phyloP scores from a whole-genome alignment of 2,888 invertebrate genomes.

The Rhodophaea formosa region DNA sequence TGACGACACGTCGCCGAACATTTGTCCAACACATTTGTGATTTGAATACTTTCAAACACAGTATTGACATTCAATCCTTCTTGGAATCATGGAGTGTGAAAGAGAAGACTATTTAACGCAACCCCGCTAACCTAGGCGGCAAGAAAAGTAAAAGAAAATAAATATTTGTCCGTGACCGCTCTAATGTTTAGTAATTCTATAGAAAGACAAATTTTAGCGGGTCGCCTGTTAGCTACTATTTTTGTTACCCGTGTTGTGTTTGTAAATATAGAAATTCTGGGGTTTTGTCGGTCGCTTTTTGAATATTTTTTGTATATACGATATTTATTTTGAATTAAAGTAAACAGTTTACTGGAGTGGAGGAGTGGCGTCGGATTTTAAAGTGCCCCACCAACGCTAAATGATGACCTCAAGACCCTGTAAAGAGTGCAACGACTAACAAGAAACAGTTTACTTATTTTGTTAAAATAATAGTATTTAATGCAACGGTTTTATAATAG shows the following conservation, averaged over 20 bases:
- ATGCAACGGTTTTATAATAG: no score
- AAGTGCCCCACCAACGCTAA: no score
- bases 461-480: no score
- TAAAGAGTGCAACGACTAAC: no score
- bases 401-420: no score
- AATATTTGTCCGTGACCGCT: constrained; percentile 50
- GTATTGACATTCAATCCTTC: constrained; percentile 68
- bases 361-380: no score
- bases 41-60: constrained; percentile 48
- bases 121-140: constrained; percentile 50
- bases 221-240: constrained; percentile 41
- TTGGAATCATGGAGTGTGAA: constrained; percentile 48
- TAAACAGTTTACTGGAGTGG: not conserved
- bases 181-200: constrained; percentile 68
- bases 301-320: not conserved
- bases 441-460: no score
- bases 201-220: constrained; percentile 40
- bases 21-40: constrained; percentile 50
- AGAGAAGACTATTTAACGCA: constrained; percentile 49
- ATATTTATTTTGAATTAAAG: not conserved
- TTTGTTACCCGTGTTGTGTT: constrained; percentile 33
- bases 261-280: constrained; percentile 40
- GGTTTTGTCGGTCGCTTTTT: constrained; percentile 7
- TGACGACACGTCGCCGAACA: constrained; percentile 46
- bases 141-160: constrained; percentile 44